These are phyloP conservation scores for Drosophila equinoxialis DNA, from an alignment of 1,140 invertebrate genomes.

Conservation along the genomic window DNA sequence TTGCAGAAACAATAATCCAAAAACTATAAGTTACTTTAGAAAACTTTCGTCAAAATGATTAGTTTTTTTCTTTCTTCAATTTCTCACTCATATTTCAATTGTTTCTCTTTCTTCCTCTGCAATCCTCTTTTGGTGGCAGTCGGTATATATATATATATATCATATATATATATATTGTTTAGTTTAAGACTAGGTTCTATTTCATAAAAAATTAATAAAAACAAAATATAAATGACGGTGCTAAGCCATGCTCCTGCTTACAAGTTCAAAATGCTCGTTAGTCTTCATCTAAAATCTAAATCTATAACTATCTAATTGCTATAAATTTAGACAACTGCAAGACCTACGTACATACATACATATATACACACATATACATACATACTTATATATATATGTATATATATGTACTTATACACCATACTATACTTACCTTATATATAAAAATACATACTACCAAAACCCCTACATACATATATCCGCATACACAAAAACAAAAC, in stretches of 20 bases:
- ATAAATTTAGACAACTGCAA: conserved; percentile 15
- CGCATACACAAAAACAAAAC: background rate
- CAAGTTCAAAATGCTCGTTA: conserved; percentile 28
- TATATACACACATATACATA: conserved; percentile 29
- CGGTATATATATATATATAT: conserved; percentile 23
- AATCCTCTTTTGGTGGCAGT: conserved; percentile 56
- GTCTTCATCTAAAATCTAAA: background rate
- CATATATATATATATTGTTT: conserved; percentile 38
- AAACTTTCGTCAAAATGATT: too few species aligned
- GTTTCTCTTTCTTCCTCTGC: background rate
- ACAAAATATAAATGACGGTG: conserved; percentile 47
- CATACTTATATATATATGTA: conserved; percentile 3
- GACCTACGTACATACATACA: conserved; percentile 4
- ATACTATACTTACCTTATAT: too few species aligned
- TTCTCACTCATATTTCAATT: background rate
- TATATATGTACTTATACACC: background rate
- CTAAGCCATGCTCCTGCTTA: conserved; percentile 54
- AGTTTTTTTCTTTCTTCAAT: background rate
- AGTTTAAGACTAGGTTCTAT: conserved; percentile 72
- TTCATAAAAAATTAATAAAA: conserved; percentile 15
- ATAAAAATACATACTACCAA: background rate
- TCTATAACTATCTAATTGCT: conserved; percentile 3
- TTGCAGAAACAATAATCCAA: too few species aligned
- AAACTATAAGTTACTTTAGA: too few species aligned
- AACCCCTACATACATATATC: background rate